These are phyloP conservation scores for Limanda limanda DNA, from an alignment of 2,113 vertebrate genomes.

Conservation along the genomic window DNA sequence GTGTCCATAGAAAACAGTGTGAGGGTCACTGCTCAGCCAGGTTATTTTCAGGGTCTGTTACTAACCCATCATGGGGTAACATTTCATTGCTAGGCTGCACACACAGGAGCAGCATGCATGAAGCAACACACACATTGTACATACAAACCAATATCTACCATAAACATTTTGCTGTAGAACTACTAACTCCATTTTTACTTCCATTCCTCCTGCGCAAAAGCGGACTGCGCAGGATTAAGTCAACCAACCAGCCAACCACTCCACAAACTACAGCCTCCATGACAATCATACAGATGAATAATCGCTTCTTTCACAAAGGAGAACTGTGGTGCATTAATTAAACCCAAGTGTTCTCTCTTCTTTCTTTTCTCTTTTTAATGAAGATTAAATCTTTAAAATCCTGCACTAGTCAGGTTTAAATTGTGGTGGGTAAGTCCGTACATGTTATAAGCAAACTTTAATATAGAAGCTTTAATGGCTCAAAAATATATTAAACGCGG, in stretches of 20 bases:
- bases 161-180: neutral
- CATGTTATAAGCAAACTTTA: too few relatives aligned
- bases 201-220: too few relatives aligned
- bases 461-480: neutral
- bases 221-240: too few relatives aligned
- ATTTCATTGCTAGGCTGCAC: slow-evolving; percentile 35
- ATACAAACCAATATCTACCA: neutral
- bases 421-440: too few relatives aligned
- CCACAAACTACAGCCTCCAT: too few relatives aligned
- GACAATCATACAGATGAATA: too few relatives aligned
- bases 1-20: slow-evolving; percentile 66
- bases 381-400: too few relatives aligned
- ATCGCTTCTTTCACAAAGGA: too few relatives aligned
- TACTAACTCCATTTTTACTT: too few relatives aligned
- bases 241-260: too few relatives aligned
- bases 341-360: neutral
- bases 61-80: slow-evolving; percentile 49
- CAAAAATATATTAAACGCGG: neutral
- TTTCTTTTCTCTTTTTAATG: too few relatives aligned
- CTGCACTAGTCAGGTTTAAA: too few relatives aligned
- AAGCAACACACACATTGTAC: neutral
- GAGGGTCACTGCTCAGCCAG: slow-evolving; percentile 63
- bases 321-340: neutral
- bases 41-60: slow-evolving; percentile 76
- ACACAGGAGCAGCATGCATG: neutral